phyloP scores from a whole-genome alignment of 2,797 vertebrate genomes.

The Erethizon dorsatum region DNA sequence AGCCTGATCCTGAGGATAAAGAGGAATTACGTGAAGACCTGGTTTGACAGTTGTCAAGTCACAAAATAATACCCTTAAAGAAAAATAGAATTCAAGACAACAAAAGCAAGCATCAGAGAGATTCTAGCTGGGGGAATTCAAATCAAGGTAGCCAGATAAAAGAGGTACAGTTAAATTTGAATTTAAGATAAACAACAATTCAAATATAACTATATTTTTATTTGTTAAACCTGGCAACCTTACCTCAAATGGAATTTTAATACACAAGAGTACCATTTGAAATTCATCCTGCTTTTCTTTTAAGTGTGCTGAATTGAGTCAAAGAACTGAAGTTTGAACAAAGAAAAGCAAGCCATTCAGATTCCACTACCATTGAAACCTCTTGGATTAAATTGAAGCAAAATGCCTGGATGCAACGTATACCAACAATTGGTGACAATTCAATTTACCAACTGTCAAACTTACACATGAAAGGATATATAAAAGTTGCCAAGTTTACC shows the following conservation, averaged over 20 bases:
- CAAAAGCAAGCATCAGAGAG: constrained; percentile 1
- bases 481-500: background rate
- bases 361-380: background rate
- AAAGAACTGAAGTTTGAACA: background rate
- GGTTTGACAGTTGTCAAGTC: background rate
- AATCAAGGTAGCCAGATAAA: background rate
- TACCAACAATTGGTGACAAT: background rate
- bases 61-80: background rate
- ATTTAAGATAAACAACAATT: constrained; percentile 46
- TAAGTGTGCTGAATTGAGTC: background rate
- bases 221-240: background rate
- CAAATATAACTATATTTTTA: constrained; percentile 32
- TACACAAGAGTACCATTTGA: background rate
- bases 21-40: background rate
- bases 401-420: background rate
- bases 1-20: background rate
- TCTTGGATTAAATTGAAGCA: background rate
- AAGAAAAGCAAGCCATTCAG: background rate
- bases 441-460: background rate
- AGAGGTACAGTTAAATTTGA: constrained; percentile 23
- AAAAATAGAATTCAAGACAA: constrained; percentile 2
- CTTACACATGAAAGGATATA: background rate
- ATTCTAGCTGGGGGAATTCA: constrained; percentile 17
- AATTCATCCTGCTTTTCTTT: background rate
- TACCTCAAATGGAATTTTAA: background rate